Evolutionary conservation across 2,113 vertebrate genomes (phyloP).

Genomic region (Centrocercus urophasianus): DNA sequence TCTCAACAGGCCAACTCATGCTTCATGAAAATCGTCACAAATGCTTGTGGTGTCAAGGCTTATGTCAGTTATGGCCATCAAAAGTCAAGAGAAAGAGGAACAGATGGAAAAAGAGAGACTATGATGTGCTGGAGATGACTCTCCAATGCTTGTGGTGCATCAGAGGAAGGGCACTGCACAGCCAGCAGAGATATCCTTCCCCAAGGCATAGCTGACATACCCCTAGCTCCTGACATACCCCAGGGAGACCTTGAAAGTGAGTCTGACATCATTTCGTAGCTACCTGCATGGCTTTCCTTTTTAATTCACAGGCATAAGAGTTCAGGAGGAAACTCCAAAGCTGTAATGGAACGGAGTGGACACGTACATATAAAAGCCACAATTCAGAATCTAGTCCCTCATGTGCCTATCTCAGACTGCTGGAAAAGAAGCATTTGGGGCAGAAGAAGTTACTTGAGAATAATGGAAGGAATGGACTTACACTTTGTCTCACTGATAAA

Average conservation of each 20-base stretch:
- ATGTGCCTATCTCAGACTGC: background rate
- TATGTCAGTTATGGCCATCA: too few species aligned
- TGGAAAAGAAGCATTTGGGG: background rate
- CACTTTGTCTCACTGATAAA: conserved; percentile 4
- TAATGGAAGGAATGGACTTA: background rate
- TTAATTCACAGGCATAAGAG: background rate
- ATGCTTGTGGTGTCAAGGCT: too few species aligned
- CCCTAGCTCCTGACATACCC: too few species aligned
- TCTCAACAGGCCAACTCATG: background rate
- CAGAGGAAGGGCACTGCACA: background rate
- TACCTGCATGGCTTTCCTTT: background rate
- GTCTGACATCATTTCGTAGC: background rate
- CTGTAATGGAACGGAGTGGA: background rate
- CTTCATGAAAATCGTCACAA: background rate
- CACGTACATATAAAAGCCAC: background rate
- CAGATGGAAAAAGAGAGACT: background rate
- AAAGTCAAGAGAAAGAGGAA: too few species aligned
- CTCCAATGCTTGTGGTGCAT: background rate
- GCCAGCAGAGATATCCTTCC: background rate
- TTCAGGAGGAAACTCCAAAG: background rate
- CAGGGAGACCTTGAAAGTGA: background rate
- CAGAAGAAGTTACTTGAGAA: background rate
- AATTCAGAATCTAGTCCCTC: background rate
- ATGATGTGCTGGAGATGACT: background rate
- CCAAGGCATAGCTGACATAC: background rate